Base-by-base conservation (phyloP, 2,113 vertebrate species). In the Rhea americana region DNA sequence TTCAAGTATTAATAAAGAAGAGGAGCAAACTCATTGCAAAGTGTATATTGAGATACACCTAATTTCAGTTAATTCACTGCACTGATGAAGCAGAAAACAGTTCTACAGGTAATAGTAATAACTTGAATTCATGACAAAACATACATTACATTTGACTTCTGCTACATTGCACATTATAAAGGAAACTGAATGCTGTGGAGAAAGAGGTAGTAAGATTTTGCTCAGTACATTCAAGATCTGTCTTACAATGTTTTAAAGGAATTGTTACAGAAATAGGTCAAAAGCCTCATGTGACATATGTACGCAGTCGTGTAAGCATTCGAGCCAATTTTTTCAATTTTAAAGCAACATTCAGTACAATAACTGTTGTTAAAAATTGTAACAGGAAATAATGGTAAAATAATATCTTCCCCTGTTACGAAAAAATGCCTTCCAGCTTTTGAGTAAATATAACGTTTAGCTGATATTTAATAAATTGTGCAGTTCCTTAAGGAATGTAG, bases 51-150 rank as follows among this genome's bases (percentile, higher is more conserved):
- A 95, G 82, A 96, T 93, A 76, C 12, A 81, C 21, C 91, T 84
- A 50, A 58, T 95, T 97, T 95, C 82, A 95, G 84, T 96, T 94
- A 95, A 94, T 90, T 95, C 76, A 66, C 80, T 93, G 71, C 77
- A 90, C 13, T 90, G 89, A 35, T 94, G 88, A 94, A 94, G 85
- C 68, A 96, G 82, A 94, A 95, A 97, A 93, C 75, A 73, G 13
- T 79, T 96, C 67, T 92, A 67, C 50, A 90, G 79, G 28, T 79
- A 85, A 89, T 35, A 94, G 72, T 71, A 95, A 83, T 72, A 89
- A n/a, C 83, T 87, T 94, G 58, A 89, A 82, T 91, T 88, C 13
- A 76, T 78, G 61, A 58, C 55, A 73, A 75, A 56, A 41, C 73
- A 84, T 93, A 75, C 7, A 76, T 89, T 96, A 77, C 11, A 66